Evolutionary conservation across 1,140 invertebrate genomes (phyloP).

Genomic region (Metaphire vulgaris): DNA sequence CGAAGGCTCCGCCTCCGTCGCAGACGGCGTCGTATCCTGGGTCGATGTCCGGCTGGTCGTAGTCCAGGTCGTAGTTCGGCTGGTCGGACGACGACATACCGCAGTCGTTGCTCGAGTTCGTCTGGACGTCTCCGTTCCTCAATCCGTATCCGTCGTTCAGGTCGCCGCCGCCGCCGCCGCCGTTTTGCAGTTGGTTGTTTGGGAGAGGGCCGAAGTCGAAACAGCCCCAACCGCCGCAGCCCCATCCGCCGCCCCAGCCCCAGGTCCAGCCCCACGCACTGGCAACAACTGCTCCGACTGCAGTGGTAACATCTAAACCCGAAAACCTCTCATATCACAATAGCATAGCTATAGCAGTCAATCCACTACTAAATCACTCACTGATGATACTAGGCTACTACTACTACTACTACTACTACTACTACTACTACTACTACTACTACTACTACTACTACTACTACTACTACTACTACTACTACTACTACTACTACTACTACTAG

Average conservation of each 20-base stretch:
- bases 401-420: no score
- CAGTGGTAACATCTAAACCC: background rate
- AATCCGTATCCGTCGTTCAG: background rate
- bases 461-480: no score
- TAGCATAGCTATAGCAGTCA: no score
- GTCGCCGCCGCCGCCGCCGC: background rate
- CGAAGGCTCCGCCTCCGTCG: background rate
- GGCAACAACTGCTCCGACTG: background rate
- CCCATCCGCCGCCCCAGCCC: slow-evolving; percentile 30
- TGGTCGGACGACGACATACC: background rate
- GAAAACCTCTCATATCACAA: no score
- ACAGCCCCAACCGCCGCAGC: slow-evolving; percentile 21
- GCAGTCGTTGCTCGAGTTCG: background rate
- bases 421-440: no score
- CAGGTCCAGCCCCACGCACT: slow-evolving; percentile 20
- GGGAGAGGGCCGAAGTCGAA: slow-evolving; percentile 6
- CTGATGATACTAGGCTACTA: no score
- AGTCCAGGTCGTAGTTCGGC: background rate
- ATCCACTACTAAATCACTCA: no score
- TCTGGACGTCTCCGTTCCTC: slow-evolving; percentile 8
- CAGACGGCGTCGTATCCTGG: slow-evolving; percentile 8
- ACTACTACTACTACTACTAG: no score
- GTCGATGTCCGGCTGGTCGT: slow-evolving; percentile 10
- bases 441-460: no score
- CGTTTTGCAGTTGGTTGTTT: background rate